Base-by-base conservation (phyloP, 2,113 vertebrate genomes). In the Leucoraja erinaceus region DNA sequence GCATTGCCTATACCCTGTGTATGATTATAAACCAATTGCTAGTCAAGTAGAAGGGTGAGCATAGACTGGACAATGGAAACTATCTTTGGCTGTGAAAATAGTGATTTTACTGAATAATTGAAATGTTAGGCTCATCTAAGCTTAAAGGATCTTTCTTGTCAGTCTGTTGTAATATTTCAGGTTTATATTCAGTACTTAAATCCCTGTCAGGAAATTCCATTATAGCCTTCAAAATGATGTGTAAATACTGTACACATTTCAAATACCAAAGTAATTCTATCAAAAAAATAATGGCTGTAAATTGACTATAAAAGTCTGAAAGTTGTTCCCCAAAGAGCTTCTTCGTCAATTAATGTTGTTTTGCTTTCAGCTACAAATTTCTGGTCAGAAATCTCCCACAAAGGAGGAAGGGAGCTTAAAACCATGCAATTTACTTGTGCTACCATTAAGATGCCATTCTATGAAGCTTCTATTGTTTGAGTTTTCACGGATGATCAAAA, bases 291-390 rank as follows among this genome's bases (percentile, higher is more conserved):
- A 83, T 86, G 83, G 28, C 11, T 61, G 56, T 4, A 86, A 63
- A 31, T 63, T 86, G 56, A 86, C 56, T n/a, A 7, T 59, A 63
- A 63, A 59, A 86, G 56, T 86, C 28, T 63, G 56, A 12, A 86
- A 61, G 61, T 63, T 86, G 56, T 86, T 86, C 83, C 79, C 83
- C 56, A 63, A 86, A 86, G 83, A 63, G 83, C 56, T 63, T n/a
- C 83, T 31, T 86, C 61, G 83, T 86, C 28, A 31, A 31, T 86
- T 86, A 86, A 28, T 61, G 83, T 6, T 86, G 11, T 9, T 56
- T 56, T 56, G 38, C 78, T 81, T 81, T 81, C 20, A 81, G 78
- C 38, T 54, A 47, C 38, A 47, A 38, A 81, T 47, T 47, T 81
- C 78, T 54, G 38, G 78, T 81, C 78, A 81, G 78, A 81, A 81